phyloP scores from a whole-genome alignment of 2,113 vertebrate species.

The Apteryx mantelli region DNA sequence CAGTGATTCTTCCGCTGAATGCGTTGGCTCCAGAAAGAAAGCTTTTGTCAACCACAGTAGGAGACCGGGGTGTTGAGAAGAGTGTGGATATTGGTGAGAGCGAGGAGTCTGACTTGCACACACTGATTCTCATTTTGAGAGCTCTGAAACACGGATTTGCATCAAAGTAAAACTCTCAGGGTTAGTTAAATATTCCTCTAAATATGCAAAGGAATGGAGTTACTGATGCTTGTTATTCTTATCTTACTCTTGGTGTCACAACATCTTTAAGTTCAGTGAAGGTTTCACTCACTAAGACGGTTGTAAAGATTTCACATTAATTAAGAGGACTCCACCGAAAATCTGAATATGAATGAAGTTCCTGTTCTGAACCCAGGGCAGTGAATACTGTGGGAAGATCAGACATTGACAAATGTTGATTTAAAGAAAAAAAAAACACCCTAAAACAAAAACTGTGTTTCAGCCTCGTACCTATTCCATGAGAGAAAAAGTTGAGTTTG shows the following conservation, averaged over 20 bases:
- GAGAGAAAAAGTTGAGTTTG: neutral
- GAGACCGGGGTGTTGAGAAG: neutral
- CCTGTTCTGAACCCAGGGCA: conserved; percentile 40
- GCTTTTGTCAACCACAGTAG: neutral
- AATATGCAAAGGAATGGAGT: conserved; percentile 53
- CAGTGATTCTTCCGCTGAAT: neutral
- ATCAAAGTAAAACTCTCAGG: conserved; percentile 22
- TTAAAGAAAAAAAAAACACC: neutral
- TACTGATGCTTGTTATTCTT: conserved; percentile 66
- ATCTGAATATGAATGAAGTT: conserved; percentile 55
- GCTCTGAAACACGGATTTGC: conserved; percentile 48
- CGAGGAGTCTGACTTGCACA: neutral
- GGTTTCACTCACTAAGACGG: conserved; percentile 55
- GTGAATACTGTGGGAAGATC: neutral
- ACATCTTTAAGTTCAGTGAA: conserved; percentile 61
- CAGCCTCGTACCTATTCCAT: neutral
- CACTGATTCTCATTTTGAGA: fast-evolving
- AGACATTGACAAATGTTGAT: conserved; percentile 26
- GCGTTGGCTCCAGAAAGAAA: neutral
- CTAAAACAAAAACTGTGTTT: neutral
- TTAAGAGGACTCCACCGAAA: conserved; percentile 54
- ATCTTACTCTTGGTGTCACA: conserved; percentile 51
- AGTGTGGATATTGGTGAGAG: neutral
- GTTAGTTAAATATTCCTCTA: conserved; percentile 58
- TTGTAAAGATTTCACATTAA: conserved; percentile 61